Conservation (phyloP, 2,797 vertebrate genomes). For the Mormyrops boulengeri region DNA sequence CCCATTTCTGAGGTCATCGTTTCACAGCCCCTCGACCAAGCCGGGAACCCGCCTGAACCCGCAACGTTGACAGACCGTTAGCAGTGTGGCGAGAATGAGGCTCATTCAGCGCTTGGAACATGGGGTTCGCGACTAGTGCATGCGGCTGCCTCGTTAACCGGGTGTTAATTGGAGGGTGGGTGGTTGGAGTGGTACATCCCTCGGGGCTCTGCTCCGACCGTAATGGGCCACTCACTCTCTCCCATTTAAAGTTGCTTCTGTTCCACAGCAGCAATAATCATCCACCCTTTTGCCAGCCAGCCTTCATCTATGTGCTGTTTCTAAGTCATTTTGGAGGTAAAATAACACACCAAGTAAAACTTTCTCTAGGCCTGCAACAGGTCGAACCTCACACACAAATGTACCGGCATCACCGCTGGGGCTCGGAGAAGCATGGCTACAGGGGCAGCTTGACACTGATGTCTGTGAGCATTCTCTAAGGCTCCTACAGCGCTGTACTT, state of each 20-base stretch:
- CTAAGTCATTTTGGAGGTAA: neutral
- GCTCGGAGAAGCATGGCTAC: neutral
- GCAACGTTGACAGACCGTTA: neutral
- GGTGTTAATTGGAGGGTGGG: constrained; percentile 5
- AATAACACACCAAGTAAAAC: neutral
- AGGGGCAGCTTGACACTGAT: neutral
- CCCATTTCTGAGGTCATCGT: neutral
- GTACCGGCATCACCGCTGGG: neutral
- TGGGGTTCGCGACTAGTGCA: neutral
- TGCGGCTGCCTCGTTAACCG: neutral
- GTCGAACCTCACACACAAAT: neutral
- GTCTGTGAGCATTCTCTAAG: neutral
- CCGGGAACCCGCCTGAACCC: neutral
- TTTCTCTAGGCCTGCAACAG: neutral
- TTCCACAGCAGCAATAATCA: neutral
- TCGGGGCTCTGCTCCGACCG: neutral
- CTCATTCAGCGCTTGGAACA: neutral
- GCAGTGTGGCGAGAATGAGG: neutral
- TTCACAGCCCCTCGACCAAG: neutral
- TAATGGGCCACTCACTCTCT: neutral
- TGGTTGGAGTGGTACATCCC: neutral
- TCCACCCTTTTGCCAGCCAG: neutral
- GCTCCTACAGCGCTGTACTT: neutral
- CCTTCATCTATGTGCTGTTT: neutral
- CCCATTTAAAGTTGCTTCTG: neutral